These are phyloP conservation scores for Halcyon senegalensis DNA, from an alignment of 2,113 vertebrate genomes.

Conservation along the genomic window DNA sequence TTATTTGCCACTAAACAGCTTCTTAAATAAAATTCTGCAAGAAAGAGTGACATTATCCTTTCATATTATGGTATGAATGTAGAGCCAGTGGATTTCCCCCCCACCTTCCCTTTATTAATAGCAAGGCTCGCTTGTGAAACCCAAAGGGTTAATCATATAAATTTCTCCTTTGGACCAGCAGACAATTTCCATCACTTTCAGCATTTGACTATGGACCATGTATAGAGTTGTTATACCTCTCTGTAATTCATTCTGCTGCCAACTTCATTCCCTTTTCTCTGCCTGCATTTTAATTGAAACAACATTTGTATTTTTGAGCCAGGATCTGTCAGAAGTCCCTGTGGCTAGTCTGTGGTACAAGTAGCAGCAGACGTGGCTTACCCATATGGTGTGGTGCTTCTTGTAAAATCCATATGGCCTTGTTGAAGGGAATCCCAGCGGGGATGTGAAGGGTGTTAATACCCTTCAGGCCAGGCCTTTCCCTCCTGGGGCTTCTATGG, in stretches of 20 bases:
- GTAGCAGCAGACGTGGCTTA: slow-evolving; percentile 89
- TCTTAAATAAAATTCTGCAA: slow-evolving; percentile 41
- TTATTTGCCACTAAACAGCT: slow-evolving; percentile 63
- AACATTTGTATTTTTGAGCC: slow-evolving; percentile 86
- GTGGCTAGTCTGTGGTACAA: slow-evolving; percentile 85
- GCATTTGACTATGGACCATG: slow-evolving; percentile 47
- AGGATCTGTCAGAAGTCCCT: slow-evolving; percentile 86
- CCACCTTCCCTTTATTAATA: neutral
- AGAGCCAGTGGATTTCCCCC: neutral
- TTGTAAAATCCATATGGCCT: slow-evolving; percentile 98
- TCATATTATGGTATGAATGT: neutral
- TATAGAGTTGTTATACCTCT: slow-evolving; percentile 71
- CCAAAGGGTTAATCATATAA: slow-evolving; percentile 43
- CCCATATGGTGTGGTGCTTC: slow-evolving; percentile 93
- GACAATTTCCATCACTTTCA: slow-evolving; percentile 54
- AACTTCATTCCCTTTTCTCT: slow-evolving; percentile 80
- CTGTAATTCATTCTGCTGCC: slow-evolving; percentile 78
- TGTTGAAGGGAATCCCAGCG: slow-evolving; percentile 88
- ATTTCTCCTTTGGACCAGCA: slow-evolving; percentile 40
- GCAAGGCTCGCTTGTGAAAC: neutral
- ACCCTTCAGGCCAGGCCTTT: slow-evolving; percentile 87
- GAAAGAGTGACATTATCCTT: neutral
- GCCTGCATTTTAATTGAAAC: slow-evolving; percentile 87
- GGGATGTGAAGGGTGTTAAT: slow-evolving; percentile 94
- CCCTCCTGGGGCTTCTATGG: slow-evolving; percentile 87